Evolutionary conservation across 2,113 vertebrate species (phyloP).

Genomic region (Platysternon megacephalum): DNA sequence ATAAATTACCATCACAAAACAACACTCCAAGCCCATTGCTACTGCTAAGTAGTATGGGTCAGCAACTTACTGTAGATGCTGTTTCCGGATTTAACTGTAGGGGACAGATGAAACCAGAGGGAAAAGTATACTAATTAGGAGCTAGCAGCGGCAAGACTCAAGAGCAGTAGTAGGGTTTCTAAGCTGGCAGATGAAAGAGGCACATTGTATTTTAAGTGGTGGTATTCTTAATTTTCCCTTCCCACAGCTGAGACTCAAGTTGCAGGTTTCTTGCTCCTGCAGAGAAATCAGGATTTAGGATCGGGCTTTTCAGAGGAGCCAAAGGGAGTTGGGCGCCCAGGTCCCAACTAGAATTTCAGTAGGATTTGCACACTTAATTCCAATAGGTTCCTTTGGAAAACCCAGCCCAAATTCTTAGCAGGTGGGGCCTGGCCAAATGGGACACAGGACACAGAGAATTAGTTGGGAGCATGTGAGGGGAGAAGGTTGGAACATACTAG

Average conservation of each 20-base stretch:
- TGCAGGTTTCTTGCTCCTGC: neutral
- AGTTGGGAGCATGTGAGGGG: neutral
- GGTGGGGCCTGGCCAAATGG: neutral
- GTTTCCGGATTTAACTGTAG: slow-evolving; percentile 46
- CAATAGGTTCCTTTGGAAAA: slow-evolving; percentile 1
- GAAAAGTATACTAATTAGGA: slow-evolving; percentile 62
- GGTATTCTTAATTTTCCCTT: slow-evolving; percentile 30
- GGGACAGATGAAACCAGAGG: slow-evolving; percentile 38
- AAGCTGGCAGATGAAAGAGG: slow-evolving; percentile 16
- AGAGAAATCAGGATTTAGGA: neutral
- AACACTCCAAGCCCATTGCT: slow-evolving; percentile 55
- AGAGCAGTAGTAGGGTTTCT: slow-evolving; percentile 33
- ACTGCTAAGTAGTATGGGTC: slow-evolving; percentile 23
- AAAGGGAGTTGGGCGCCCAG: neutral
- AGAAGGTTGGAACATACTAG: neutral
- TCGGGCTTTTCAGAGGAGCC: neutral
- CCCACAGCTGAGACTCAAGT: neutral
- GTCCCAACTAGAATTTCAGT: neutral
- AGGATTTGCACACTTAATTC: neutral
- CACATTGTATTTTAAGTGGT: slow-evolving; percentile 30
- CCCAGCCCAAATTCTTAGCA: neutral
- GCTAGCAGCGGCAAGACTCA: neutral
- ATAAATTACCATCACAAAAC: slow-evolving; percentile 41
- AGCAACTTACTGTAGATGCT: slow-evolving; percentile 15
- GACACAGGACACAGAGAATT: neutral